Evolutionary conservation across 2,113 vertebrate species (phyloP).

Genomic region (Megalops atlanticus): DNA sequence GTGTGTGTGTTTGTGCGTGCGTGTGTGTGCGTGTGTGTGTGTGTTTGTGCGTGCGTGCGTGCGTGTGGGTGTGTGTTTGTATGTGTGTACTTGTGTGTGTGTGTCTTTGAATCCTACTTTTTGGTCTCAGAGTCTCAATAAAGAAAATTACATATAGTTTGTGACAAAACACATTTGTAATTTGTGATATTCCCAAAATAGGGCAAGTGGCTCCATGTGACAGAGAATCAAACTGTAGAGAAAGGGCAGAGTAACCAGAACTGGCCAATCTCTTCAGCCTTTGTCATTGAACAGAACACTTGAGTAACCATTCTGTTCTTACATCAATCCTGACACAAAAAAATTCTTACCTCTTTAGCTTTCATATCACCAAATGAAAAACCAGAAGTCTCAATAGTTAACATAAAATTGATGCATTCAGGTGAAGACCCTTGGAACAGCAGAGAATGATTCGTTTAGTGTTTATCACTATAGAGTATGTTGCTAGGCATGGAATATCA

Average conservation of each 20-base stretch:
- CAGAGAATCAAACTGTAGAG: background rate
- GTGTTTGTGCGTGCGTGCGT: background rate
- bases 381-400: constrained; percentile 18
- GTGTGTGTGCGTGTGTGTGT: background rate
- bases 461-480: constrained; percentile 57
- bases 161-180: background rate
- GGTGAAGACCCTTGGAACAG: constrained; percentile 53
- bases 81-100: background rate
- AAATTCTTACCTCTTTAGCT: constrained; percentile 16
- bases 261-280: too few relatives aligned
- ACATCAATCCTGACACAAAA: too few relatives aligned
- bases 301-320: too few relatives aligned
- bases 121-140: background rate
- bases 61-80: background rate
- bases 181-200: constrained; percentile 9
- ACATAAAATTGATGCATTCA: constrained; percentile 30
- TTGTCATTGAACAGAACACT: too few relatives aligned
- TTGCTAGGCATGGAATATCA: constrained; percentile 66
- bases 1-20: background rate
- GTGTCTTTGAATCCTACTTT: too few relatives aligned
- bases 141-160: background rate
- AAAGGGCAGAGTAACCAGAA: background rate
- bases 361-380: constrained; percentile 25
- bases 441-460: constrained; percentile 48
- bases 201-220: background rate